These are phyloP conservation scores for Chinchilla lanigera DNA, from an alignment of 2,113 vertebrate species.

Conservation along the genomic window DNA sequence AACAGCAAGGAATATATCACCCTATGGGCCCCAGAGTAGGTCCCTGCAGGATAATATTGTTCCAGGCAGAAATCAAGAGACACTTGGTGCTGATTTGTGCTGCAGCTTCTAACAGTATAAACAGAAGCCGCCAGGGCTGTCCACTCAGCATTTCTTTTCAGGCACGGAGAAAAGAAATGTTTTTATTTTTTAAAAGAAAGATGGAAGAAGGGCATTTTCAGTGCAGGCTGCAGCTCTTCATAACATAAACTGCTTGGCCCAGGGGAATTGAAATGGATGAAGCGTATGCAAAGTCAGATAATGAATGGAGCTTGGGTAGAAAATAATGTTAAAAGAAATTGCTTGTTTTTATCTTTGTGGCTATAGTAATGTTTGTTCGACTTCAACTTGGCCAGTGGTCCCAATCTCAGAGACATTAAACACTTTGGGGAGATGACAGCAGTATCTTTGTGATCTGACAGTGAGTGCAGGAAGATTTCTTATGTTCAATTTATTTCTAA, in stretches of 20 bases:
- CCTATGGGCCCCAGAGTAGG: background rate
- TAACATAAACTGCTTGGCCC: constrained; percentile 62
- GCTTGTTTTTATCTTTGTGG: constrained; percentile 49
- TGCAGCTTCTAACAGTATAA: constrained; percentile 37
- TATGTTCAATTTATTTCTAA: constrained; percentile 51
- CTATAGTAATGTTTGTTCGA: background rate
- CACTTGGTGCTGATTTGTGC: constrained; percentile 61
- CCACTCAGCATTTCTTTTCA: constrained; percentile 75
- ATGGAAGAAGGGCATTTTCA: constrained; percentile 67
- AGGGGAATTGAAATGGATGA: constrained; percentile 62
- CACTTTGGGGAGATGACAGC: background rate
- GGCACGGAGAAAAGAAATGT: background rate
- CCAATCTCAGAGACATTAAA: background rate
- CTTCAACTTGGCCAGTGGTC: background rate
- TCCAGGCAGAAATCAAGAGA: constrained; percentile 64
- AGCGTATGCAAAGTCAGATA: constrained; percentile 60
- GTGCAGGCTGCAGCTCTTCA: constrained; percentile 58
- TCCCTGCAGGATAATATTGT: constrained; percentile 57
- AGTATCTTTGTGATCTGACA: background rate
- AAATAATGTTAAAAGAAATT: constrained; percentile 27
- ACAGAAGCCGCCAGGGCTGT: constrained; percentile 63
- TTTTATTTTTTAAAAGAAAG: constrained; percentile 61
- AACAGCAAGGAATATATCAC: constrained; percentile 51
- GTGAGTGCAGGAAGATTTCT: background rate
- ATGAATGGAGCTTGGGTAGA: constrained; percentile 40